Evolutionary conservation across 2,113 vertebrate species (phyloP).

Genomic region (Anolis carolinensis): DNA sequence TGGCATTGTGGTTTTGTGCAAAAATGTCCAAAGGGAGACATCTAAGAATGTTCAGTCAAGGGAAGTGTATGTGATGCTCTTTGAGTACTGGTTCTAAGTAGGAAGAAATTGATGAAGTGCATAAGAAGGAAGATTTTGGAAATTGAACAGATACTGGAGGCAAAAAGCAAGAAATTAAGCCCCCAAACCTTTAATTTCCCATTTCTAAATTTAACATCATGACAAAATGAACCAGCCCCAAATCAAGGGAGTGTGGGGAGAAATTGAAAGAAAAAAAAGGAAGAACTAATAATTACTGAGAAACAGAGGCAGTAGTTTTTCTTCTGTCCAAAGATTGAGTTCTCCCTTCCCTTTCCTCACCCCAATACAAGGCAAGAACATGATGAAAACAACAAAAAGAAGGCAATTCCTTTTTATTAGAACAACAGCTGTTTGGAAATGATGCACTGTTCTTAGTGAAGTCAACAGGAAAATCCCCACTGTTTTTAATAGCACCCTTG

Average conservation of each 20-base stretch:
- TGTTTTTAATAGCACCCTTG: not conserved
- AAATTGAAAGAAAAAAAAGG: not conserved
- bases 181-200: not conserved
- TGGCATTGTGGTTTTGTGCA: no score
- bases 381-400: not conserved
- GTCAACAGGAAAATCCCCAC: not conserved
- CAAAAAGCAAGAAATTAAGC: not conserved
- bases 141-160: not conserved
- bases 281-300: not conserved
- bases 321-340: not conserved
- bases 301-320: not conserved
- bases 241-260: not conserved
- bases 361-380: not conserved
- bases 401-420: conserved; percentile 7
- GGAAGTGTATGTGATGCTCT: not conserved
- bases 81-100: not conserved
- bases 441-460: not conserved
- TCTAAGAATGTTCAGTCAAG: not conserved
- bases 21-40: not conserved
- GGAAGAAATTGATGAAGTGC: not conserved
- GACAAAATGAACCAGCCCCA: not conserved
- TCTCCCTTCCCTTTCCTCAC: not conserved
- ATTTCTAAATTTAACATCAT: not conserved
- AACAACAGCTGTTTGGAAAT: conserved; percentile 11
- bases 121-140: no score